Conservation (phyloP, 2,113 vertebrate genomes). For the Dasyurus viverrinus region DNA sequence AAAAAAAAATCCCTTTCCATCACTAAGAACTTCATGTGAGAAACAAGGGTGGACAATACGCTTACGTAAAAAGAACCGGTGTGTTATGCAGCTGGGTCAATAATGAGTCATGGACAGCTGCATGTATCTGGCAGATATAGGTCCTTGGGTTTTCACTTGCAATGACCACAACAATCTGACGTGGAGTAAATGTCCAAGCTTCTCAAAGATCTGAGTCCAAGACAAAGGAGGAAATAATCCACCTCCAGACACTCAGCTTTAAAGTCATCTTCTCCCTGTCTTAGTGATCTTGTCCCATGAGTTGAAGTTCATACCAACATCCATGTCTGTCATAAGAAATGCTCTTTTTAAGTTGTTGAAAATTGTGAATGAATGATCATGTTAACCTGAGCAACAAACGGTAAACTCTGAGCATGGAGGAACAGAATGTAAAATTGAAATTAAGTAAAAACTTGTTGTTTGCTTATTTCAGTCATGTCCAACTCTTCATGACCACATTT, state of each 20-base stretch:
- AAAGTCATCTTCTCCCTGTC: neutral
- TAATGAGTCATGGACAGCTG: neutral
- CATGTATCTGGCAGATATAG: neutral
- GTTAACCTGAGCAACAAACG: neutral
- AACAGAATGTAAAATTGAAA: neutral
- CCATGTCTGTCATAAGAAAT: neutral
- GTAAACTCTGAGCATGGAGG: neutral
- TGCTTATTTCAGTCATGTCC: neutral
- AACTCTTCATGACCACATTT: neutral
- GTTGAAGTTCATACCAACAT: neutral
- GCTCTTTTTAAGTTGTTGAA: neutral
- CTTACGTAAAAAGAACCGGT: neutral
- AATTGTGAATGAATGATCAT: neutral
- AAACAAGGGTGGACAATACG: neutral
- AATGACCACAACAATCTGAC: neutral
- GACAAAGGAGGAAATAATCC: neutral
- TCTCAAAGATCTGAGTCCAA: neutral
- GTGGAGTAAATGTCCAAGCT: neutral
- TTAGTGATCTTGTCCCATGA: neutral
- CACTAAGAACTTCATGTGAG: neutral
- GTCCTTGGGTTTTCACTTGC: neutral
- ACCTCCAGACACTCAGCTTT: neutral
- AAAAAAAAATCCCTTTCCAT: neutral
- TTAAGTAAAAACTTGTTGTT: neutral
- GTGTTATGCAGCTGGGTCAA: neutral